These are phyloP conservation scores for Serilophus lunatus DNA, from an alignment of 2,113 vertebrate genomes.

Conservation along the genomic window DNA sequence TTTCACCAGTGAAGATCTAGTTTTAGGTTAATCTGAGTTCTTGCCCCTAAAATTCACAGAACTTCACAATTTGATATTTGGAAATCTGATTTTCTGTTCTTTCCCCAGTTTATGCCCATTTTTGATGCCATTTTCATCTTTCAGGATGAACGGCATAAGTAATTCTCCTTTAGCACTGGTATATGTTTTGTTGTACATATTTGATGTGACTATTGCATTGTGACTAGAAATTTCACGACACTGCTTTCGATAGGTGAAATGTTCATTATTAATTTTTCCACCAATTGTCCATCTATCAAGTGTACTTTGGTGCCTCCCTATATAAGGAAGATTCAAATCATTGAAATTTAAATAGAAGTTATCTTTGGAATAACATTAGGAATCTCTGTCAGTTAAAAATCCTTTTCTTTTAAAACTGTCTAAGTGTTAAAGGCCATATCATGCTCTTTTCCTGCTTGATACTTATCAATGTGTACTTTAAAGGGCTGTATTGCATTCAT, in stretches of 20 bases:
- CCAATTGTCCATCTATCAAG: not conserved
- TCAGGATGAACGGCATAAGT: not conserved
- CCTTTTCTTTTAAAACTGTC: not conserved
- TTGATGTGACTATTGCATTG: not conserved
- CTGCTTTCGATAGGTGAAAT: not conserved
- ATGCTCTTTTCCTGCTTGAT: not conserved
- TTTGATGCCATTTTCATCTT: not conserved
- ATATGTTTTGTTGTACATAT: not conserved
- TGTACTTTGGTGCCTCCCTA: not conserved
- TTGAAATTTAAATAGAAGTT: not conserved
- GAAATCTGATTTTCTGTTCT: not conserved
- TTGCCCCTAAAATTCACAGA: not conserved
- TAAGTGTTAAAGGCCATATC: not conserved
- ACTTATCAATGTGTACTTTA: not conserved
- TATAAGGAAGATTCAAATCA: not conserved
- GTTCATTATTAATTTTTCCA: not conserved
- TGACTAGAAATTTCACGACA: not conserved
- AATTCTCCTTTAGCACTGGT: not conserved
- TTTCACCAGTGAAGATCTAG: not conserved
- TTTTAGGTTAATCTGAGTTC: not conserved
- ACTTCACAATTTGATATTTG: not conserved
- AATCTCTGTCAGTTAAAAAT: not conserved
- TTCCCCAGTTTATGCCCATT: not conserved
- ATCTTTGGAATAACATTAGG: not conserved
- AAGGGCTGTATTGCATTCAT: not conserved